Base-by-base conservation (phyloP, 2,113 vertebrate genomes). In the Dunckerocampus dactyliophorus region DNA sequence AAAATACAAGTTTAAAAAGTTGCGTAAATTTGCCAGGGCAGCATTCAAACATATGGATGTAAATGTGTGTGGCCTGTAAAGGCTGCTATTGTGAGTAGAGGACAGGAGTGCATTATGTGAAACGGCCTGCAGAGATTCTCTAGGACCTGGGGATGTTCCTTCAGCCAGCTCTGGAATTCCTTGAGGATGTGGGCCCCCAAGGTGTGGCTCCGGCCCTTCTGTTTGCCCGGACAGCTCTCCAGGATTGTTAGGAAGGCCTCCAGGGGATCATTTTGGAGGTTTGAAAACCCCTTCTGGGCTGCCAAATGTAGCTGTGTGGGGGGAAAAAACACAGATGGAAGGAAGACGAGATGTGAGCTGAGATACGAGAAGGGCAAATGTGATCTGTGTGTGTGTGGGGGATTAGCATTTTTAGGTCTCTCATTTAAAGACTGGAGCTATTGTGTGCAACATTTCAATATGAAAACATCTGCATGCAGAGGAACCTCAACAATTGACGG, bases 81-180 rank as follows among this genome's bases (percentile, higher is more conserved):
- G 2, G 4, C 46, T 24, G 50, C 4, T 16, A 4, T 24, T 49
- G 39, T 43, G 11, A 14, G 39, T 14, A 14, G 2, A 43, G 39
- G 11, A 43, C 39, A 14, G 13, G 13, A 14, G 39, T 43, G 39
- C 39, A 43, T 43, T 2, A 43, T 43, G 39, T 12, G 12, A 43
- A 42, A 42, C 11, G 39, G 13, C 31, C 31, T 34, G 31, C 31
- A 34, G 31, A 31, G 19, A 17, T 21, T 62, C 15, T 58, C 0
- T 3, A 50, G 12, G 61, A 85, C 85, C 83, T 84, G 70, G 7
- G 85, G 83, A 67, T 68, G 63, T 21, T 72, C 65, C 24, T 75
- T 72, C 49, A 82, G 55, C 90, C 90, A 92, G 13, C 42, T 72
- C 55, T 79, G 77, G 62, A 91, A 91, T 76, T 91, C 88, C 7